Evolutionary conservation across 2,888 invertebrate species (phyloP).

Genomic region (Drosophila emarginata): DNA sequence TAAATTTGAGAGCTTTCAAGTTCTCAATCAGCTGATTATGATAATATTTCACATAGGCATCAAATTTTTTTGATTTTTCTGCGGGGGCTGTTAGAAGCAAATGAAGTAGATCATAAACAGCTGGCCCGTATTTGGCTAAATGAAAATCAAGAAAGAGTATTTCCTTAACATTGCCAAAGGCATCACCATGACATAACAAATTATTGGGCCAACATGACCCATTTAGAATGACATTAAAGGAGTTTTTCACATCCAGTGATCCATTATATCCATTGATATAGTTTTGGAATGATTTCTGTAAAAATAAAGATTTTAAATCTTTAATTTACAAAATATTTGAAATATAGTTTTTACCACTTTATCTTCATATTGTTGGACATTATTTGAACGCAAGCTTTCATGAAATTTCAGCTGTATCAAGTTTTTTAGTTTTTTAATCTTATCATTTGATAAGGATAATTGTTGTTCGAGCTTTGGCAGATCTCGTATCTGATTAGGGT

Average conservation of each 20-base stretch:
- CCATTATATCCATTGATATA: conserved; percentile 3
- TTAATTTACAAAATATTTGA: too few relatives aligned
- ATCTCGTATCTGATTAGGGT: conserved; percentile 23
- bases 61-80: conserved; percentile 68
- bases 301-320: not conserved
- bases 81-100: conserved; percentile 70
- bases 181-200: conserved; percentile 66
- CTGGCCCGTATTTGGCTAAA: conserved; percentile 62
- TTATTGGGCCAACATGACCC: conserved; percentile 76
- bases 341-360: conserved; percentile 55
- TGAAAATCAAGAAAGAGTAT: conserved; percentile 68
- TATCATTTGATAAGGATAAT: not conserved
- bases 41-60: conserved; percentile 69
- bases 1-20: conserved; percentile 60
- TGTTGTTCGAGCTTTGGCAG: conserved; percentile 21
- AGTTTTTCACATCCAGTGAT: conserved; percentile 20
- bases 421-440: conserved; percentile 18
- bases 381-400: conserved; percentile 53
- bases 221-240: conserved; percentile 67
- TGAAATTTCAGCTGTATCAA: conserved; percentile 49
- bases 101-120: conserved; percentile 69
- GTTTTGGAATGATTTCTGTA: conserved; percentile 58
- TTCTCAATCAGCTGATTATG: conserved; percentile 60
- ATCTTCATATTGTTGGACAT: conserved; percentile 56
- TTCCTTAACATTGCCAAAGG: conserved; percentile 60